Evolutionary conservation across 2,797 vertebrate genomes (phyloP).

Genomic region (Lophotriccus pileatus): DNA sequence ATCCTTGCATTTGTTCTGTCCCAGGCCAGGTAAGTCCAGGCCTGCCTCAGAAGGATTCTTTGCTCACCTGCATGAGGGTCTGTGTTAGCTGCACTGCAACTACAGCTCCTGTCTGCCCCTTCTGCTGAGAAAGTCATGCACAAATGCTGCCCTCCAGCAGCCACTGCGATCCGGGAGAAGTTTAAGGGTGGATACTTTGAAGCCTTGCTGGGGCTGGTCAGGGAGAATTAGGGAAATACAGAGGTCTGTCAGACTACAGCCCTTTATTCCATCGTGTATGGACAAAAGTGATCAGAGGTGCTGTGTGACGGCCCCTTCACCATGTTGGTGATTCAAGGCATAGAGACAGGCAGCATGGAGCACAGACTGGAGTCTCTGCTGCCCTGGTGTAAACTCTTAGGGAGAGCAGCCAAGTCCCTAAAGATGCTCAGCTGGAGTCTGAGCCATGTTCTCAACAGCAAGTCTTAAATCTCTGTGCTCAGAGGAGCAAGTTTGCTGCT

Average conservation of each 20-base stretch:
- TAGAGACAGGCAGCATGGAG: background rate
- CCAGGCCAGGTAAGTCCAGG: background rate
- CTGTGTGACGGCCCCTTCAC: background rate
- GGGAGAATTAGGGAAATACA: background rate
- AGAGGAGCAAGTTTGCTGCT: background rate
- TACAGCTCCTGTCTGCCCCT: background rate
- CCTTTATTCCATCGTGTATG: background rate
- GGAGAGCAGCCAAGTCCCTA: background rate
- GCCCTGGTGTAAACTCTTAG: background rate
- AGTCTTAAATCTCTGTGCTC: background rate
- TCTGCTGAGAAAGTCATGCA: background rate
- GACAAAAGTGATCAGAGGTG: background rate
- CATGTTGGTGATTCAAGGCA: background rate
- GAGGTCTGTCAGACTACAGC: background rate
- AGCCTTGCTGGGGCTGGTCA: background rate
- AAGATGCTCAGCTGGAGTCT: background rate
- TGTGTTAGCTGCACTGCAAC: background rate
- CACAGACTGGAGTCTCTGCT: background rate
- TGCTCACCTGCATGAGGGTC: background rate
- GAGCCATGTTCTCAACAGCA: background rate
- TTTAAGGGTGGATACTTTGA: background rate
- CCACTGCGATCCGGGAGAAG: background rate
- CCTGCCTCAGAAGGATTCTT: background rate
- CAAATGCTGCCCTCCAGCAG: background rate
- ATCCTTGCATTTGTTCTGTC: background rate